Evolutionary conservation across 2,797 vertebrate species (phyloP).

Genomic region (Sebastiscus albofasciatus): DNA sequence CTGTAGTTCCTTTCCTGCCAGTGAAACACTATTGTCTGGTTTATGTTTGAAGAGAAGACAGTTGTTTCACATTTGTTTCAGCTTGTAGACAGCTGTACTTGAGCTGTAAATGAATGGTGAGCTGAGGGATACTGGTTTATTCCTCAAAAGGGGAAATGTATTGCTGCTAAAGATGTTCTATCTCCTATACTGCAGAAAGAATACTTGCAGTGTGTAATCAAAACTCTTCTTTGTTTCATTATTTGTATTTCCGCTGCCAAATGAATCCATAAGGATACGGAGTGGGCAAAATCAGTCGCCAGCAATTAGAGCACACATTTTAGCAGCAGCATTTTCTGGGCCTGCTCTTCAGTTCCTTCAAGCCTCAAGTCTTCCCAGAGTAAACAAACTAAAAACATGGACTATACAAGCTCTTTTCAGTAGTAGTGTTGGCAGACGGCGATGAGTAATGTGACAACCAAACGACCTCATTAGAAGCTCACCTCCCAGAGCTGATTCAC

Average conservation of each 20-base stretch:
- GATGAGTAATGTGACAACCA: constrained; percentile 41
- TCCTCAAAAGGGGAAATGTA: background rate
- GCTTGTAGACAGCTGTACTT: background rate
- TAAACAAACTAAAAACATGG: constrained; percentile 33
- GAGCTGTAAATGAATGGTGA: background rate
- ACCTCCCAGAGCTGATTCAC: constrained; percentile 30
- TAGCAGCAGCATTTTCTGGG: background rate
- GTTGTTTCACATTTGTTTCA: background rate
- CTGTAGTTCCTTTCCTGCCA: background rate
- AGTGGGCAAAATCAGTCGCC: background rate
- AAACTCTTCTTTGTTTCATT: background rate
- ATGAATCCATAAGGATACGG: background rate
- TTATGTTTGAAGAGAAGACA: background rate
- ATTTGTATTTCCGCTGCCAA: constrained; percentile 5
- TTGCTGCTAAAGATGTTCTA: background rate
- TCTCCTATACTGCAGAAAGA: background rate
- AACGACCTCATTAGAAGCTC: constrained; percentile 47
- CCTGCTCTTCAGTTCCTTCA: constrained; percentile 1
- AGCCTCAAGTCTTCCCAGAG: constrained; percentile 4
- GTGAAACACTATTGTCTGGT: background rate
- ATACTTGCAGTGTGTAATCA: background rate
- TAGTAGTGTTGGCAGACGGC: constrained; percentile 43
- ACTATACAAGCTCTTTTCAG: constrained; percentile 14
- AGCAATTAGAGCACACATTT: background rate
- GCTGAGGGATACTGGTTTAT: background rate